Evolutionary conservation across 2,113 vertebrate genomes (phyloP).

Genomic region (Ochotona princeps): DNA sequence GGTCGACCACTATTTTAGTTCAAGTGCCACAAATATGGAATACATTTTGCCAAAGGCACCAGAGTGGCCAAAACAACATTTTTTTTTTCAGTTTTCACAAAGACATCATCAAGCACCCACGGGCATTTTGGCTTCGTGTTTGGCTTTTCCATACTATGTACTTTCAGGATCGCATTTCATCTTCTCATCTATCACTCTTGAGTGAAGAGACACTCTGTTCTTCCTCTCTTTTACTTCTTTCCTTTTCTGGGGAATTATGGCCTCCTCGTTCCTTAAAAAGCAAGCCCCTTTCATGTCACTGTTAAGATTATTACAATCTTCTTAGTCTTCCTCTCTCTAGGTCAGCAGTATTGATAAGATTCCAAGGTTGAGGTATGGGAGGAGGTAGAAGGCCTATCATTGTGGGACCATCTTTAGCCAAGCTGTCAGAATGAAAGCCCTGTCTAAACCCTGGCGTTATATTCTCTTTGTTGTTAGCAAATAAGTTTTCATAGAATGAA

Average conservation of each 20-base stretch:
- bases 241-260: not conserved
- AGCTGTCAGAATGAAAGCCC: not conserved
- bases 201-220: not conserved
- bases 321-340: not conserved
- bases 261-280: not conserved
- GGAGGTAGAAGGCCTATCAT: not conserved
- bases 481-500: not conserved
- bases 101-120: not conserved
- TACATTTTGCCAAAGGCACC: slow-evolving; percentile 71
- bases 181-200: not conserved
- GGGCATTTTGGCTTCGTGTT: not conserved
- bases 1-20: slow-evolving; percentile 64
- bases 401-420: not conserved
- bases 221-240: not conserved
- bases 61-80: slow-evolving; percentile 54
- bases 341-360: not conserved
- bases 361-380: not conserved
- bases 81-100: slow-evolving; percentile 70
- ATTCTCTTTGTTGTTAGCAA: not conserved
- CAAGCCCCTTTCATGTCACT: not conserved
- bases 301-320: not conserved
- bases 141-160: slow-evolving; percentile 18
- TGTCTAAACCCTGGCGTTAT: not conserved
- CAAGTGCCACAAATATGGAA: slow-evolving; percentile 71
- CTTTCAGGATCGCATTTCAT: not conserved